Evolutionary conservation across 2,888 invertebrate genomes (phyloP).

Genomic region (Himalopsyche tibetana): DNA sequence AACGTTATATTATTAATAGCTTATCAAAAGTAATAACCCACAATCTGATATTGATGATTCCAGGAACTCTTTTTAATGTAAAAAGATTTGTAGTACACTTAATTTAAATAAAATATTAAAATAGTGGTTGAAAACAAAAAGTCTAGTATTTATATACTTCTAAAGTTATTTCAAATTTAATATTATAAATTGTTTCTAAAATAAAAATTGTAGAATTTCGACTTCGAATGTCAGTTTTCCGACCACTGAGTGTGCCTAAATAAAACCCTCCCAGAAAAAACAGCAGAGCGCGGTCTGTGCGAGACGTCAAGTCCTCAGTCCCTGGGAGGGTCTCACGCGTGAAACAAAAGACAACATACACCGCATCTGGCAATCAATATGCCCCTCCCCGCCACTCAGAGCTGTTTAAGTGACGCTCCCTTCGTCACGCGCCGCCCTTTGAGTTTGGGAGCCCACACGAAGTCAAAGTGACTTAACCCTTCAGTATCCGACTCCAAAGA

Average conservation of each 20-base stretch:
- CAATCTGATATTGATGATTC: too few relatives aligned
- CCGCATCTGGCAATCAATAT: slow-evolving; percentile 43
- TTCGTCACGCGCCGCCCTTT: slow-evolving; percentile 49
- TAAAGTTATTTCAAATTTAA: too few relatives aligned
- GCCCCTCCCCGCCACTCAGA: slow-evolving; percentile 32
- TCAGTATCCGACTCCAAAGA: neutral
- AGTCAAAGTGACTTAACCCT: slow-evolving; percentile 39
- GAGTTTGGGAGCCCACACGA: slow-evolving; percentile 15
- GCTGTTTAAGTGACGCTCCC: slow-evolving; percentile 52
- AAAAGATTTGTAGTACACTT: too few relatives aligned
- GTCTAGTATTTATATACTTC: too few relatives aligned
- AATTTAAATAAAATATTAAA: too few relatives aligned
- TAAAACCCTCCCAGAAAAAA: slow-evolving; percentile 8
- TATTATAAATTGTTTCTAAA: too few relatives aligned
- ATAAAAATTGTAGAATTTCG: too few relatives aligned
- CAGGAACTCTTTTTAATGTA: too few relatives aligned
- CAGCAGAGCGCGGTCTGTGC: neutral
- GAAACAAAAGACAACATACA: slow-evolving; percentile 42
- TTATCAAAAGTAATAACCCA: too few relatives aligned
- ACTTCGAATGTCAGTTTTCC: too few relatives aligned
- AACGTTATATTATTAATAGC: too few relatives aligned
- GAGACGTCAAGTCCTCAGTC: slow-evolving; percentile 28
- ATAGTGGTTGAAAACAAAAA: too few relatives aligned
- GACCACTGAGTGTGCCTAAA: neutral
- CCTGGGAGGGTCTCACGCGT: slow-evolving; percentile 38